phyloP scores from a whole-genome alignment of 2,113 vertebrate species.

The Dascyllus trimaculatus region DNA sequence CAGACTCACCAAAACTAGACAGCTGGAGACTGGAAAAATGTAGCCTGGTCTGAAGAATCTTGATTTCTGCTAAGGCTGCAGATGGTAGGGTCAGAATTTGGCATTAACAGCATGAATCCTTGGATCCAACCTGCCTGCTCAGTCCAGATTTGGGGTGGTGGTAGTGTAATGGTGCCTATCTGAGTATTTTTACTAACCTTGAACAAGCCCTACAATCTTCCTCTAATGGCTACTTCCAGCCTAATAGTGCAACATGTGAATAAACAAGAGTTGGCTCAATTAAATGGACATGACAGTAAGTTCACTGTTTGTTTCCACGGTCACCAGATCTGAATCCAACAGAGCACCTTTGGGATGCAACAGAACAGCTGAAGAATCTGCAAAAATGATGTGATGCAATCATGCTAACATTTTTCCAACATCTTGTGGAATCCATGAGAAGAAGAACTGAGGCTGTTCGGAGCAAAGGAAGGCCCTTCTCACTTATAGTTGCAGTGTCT shows the following conservation, averaged over 20 bases:
- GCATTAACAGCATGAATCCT: neutral
- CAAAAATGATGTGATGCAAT: neutral
- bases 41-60: neutral
- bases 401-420: neutral
- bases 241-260: too few relatives aligned
- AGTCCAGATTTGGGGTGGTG: neutral
- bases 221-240: neutral
- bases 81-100: slow-evolving; percentile 8
- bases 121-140: neutral
- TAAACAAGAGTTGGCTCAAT: neutral
- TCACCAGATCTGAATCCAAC: neutral
- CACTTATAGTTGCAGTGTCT: neutral
- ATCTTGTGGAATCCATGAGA: neutral
- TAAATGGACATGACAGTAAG: neutral
- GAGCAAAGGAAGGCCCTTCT: neutral
- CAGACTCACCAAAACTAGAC: neutral
- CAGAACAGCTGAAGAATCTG: neutral
- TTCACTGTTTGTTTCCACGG: neutral
- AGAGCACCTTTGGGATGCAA: neutral
- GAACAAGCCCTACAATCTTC: too few relatives aligned
- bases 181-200: neutral
- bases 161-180: neutral
- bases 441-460: neutral
- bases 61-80: neutral
- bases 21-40: neutral